Evolutionary conservation across 2,113 vertebrate species (phyloP).

Genomic region (Rhinoptilus africanus): DNA sequence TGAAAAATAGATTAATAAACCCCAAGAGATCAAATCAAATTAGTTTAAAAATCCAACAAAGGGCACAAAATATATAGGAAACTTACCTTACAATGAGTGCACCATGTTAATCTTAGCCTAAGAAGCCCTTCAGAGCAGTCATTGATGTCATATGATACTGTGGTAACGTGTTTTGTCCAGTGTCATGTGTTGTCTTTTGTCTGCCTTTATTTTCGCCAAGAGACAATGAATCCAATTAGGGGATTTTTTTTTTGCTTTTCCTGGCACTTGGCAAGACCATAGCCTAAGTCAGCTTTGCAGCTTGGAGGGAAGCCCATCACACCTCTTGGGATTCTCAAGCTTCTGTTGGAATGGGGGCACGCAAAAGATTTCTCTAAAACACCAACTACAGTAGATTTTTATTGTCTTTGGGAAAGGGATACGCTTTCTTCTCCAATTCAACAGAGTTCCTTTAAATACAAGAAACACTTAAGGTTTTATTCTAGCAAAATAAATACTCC

Average conservation of each 20-base stretch:
- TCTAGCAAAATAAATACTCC: not conserved
- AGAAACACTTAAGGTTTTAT: not conserved
- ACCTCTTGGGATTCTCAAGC: not conserved
- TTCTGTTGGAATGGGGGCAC: not conserved
- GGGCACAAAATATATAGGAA: not conserved
- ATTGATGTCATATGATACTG: not conserved
- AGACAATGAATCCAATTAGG: not conserved
- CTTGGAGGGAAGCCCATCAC: not conserved
- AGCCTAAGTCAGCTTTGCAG: not conserved
- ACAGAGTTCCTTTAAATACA: not conserved
- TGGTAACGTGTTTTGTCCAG: not conserved
- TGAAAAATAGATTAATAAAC: not conserved
- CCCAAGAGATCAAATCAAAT: not conserved
- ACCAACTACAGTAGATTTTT: not conserved
- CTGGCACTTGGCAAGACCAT: not conserved
- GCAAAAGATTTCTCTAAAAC: not conserved
- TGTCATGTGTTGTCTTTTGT: not conserved
- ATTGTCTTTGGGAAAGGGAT: not conserved
- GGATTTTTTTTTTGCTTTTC: not conserved
- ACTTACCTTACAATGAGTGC: not conserved
- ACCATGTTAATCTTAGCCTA: not conserved
- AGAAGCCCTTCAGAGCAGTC: not conserved
- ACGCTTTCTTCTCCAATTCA: not conserved
- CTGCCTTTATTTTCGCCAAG: not conserved
- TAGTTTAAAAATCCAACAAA: not conserved